Evolutionary conservation across 2,888 invertebrate genomes (phyloP), one percentile per base, ranked within the genome.

Genomic region (Andrena haemorrhoa): DNA sequence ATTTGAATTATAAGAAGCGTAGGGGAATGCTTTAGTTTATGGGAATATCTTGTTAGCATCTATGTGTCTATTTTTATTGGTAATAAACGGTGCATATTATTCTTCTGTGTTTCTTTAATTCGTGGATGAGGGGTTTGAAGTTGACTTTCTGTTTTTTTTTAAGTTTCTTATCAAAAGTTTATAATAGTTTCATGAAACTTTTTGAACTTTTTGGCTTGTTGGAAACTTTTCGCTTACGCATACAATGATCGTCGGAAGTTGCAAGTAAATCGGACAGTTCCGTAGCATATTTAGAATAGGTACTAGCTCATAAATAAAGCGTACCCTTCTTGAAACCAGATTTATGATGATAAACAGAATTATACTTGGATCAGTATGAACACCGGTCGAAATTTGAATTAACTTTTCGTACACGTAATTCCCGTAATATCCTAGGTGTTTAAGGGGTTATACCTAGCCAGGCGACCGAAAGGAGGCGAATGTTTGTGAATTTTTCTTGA

Each of bases 281-380:
- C 23, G 2, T 10, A 23, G 7, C 23, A 23, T 10, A 53, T 20
- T 53, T 23, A 53, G 10, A 53, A 35, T 35, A 2, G n/a, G n/a
- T n/a, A n/a, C 35, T 10, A 20, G 2, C 2, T 53, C 23, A 23
- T 53, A 10, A 53, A 56, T 3, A 10, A 23, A 10, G 56, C 12
- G 8, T 7, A 20, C 0, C 23, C 56, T 56, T 26, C 4, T 23
- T 0, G 10, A 10, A 56, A 3, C 26, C 10, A 56, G 10, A 56
- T 56, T 56, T 56, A 56, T 56, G 10, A 1, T 56, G 20, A 56
- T 8, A 56, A 56, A 56, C 56, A 56, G 23, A 56, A 56, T 23
- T 56, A 56, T 10, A 56, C 56, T 23, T 10, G 23, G 56, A 23
- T 23, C 10, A 8, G 4, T 56, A 12, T 51, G 2, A 51, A 23